Base-by-base conservation (phyloP, 37 sponge, comb jelly and placozoan genomes). In the Tethya wilhelma region DNA sequence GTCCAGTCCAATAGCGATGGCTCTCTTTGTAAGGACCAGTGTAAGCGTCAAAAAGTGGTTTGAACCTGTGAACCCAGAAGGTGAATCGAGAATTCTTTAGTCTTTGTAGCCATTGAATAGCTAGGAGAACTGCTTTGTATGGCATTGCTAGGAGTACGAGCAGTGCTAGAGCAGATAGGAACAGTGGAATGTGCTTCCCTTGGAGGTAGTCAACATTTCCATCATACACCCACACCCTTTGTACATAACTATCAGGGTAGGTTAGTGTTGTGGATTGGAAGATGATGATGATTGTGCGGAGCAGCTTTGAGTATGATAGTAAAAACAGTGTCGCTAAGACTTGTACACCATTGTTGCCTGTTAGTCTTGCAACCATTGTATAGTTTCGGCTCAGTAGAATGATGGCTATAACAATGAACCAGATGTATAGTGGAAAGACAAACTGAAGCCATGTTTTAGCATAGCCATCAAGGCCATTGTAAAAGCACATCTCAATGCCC, bases 201-300 rank as follows among this genome's bases (percentile, higher is more conserved):
- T 33, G 26, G 4, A 72, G 55, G 73, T 55, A 72, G 8, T 44
- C 12, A 28, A 72, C 56, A 49, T 72, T 72, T 9, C 56, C 73
- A 72, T 72, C 73, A 49, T 72, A 72, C 26, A 17, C 9, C 73
- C 73, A 72, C 20, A 72, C 73, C 49, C 22, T 23, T 29, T 29
- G 42, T 2, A 41, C 14, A 11, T 3, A 1, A 3, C 22, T 2
- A 40, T 23, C 70, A 28, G 75, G 26, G 6, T 25, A 3, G 42
- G 59, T 38, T 1, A 75, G 59, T 20, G 20, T 2, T 22, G 41
- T 56, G 12, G 37, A 43, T 55, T 12, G 38, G 28, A 60, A n/a
- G 28, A 12, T 8, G 63, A 23, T 69, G 42, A 69, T 42, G 44
- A 40, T 69, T 9, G 23, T 42, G 2, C 70, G n/a, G n/a, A n/a